A percentile compares a stretch with the other conserved stretches of the same genome.
These are phyloP conservation scores for Lanius collurio DNA, from an alignment of 2,113 vertebrate species.

Conservation along the genomic window DNA sequence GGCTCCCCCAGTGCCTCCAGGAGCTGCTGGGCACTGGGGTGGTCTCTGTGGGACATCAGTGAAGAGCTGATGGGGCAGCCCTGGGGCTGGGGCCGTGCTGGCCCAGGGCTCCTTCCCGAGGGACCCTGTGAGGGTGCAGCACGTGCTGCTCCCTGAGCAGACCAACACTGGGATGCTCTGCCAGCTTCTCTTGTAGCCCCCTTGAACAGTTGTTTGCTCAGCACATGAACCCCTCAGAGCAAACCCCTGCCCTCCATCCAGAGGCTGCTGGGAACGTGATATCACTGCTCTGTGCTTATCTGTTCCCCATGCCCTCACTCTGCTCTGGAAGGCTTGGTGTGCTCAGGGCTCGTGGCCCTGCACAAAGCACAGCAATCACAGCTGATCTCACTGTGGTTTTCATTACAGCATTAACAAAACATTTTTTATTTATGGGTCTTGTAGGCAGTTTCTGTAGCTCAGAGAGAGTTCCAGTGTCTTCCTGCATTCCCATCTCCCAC, in stretches of 20 bases:
- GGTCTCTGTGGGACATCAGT: neutral
- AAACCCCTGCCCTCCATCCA: neutral
- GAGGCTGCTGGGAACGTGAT: neutral
- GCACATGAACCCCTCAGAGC: neutral
- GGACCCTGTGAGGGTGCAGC: neutral
- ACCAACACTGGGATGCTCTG: neutral
- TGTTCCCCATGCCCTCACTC: neutral
- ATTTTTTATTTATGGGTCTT: conserved; percentile 28
- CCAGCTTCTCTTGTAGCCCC: neutral
- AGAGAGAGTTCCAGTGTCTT: neutral
- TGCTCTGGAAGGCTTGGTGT: neutral
- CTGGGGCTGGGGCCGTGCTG: neutral
- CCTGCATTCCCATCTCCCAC: conserved; percentile 21
- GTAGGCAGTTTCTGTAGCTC: neutral
- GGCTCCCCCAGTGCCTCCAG: neutral
- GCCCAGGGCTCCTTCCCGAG: neutral
- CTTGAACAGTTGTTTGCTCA: neutral
- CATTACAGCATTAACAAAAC: conserved; percentile 59
- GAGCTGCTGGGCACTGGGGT: neutral
- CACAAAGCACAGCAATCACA: neutral
- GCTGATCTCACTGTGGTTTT: conserved; percentile 36
- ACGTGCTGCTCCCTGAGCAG: neutral
- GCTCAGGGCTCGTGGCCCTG: neutral
- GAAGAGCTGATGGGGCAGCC: neutral
- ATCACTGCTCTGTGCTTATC: neutral